phyloP scores from a whole-genome alignment of 2,113 vertebrate genomes.

The Oreamnos americanus region DNA sequence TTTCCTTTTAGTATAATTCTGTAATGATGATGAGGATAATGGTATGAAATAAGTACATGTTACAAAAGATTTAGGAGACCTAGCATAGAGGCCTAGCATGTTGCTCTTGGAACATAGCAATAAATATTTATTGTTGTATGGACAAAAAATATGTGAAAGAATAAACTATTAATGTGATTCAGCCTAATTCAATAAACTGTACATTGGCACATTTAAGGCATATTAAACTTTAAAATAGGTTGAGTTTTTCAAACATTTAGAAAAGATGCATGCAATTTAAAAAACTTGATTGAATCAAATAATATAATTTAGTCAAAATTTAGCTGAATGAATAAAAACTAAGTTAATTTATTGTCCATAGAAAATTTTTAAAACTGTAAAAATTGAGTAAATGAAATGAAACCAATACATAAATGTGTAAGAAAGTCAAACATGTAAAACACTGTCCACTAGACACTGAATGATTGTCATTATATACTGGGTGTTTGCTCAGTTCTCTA shows the following conservation, averaged over 20 bases:
- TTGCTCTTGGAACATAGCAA: not conserved
- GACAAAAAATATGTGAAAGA: not conserved
- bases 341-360: not conserved
- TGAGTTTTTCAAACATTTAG: not conserved
- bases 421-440: not conserved
- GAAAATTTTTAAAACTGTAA: not conserved
- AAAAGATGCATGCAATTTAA: not conserved
- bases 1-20: slow-evolving; percentile 5
- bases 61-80: not conserved
- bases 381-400: not conserved
- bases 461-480: not conserved
- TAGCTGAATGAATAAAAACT: not conserved
- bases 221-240: not conserved
- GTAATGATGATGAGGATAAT: not conserved
- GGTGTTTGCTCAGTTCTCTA: not conserved
- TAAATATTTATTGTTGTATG: not conserved
- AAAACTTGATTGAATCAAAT: not conserved
- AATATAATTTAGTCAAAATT: not conserved
- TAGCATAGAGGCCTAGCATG: not conserved
- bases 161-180: not conserved
- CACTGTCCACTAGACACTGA: not conserved
- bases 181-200: not conserved
- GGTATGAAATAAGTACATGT: not conserved
- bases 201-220: not conserved
- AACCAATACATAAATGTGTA: not conserved